phyloP scores from a whole-genome alignment of 2,797 vertebrate genomes.

The Okamejei kenojei region DNA sequence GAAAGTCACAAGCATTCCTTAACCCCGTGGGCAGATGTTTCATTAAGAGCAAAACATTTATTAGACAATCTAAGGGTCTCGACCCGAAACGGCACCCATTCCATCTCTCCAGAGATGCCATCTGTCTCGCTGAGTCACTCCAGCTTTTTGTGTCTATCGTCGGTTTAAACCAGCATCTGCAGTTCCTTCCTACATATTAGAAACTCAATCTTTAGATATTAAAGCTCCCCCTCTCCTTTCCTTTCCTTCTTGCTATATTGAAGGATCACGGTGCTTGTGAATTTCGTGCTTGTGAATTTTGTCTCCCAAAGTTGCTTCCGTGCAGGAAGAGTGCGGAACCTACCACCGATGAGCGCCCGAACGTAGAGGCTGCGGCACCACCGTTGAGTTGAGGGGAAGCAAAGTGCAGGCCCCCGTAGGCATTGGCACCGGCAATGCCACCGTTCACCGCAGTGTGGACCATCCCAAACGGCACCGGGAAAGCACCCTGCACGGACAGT shows the following conservation, averaged over 20 bases:
- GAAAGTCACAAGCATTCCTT: neutral
- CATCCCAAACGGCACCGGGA: slow-evolving; percentile 72
- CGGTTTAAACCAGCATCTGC: no score
- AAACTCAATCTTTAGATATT: neutral
- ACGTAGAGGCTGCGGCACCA: slow-evolving; percentile 53
- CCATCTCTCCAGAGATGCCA: no score
- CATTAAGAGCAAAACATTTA: neutral
- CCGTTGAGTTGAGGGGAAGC: slow-evolving; percentile 76
- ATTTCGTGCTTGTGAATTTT: neutral
- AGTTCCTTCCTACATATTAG: neutral
- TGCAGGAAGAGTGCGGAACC: slow-evolving; percentile 42
- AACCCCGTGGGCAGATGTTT: neutral
- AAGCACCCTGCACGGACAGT: slow-evolving; percentile 69
- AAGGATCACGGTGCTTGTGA: neutral
- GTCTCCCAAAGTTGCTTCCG: neutral
- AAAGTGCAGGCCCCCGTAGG: slow-evolving; percentile 70
- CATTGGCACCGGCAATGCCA: slow-evolving; percentile 60
- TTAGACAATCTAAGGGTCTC: no score
- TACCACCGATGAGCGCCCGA: slow-evolving; percentile 73
- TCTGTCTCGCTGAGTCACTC: no score
- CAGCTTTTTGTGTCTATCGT: no score
- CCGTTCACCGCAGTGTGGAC: slow-evolving; percentile 73
- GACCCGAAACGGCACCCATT: no score
- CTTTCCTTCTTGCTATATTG: fast-evolving
- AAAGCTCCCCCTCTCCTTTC: fast-evolving